Percentiles rank a stretch among this genome's conserved stretches.
These are phyloP conservation scores for Phyto melanocephala DNA, from an alignment of 2,888 invertebrate species.

Conservation along the genomic window DNA sequence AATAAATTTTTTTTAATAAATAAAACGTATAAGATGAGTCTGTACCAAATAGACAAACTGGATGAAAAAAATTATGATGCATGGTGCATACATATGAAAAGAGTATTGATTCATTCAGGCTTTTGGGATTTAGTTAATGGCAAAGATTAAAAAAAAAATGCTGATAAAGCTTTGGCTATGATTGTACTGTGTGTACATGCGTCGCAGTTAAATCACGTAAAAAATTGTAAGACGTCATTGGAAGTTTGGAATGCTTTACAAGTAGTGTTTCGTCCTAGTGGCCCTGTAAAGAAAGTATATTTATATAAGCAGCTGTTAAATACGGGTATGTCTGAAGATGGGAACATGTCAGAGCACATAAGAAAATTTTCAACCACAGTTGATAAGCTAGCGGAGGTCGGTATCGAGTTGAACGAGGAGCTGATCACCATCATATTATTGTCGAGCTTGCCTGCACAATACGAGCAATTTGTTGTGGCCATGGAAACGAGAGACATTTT, in stretches of 20 bases:
- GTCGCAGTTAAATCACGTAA: conserved; percentile 46
- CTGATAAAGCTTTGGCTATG: conserved; percentile 37
- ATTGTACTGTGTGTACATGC: conserved; percentile 42
- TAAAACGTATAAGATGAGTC: not conserved
- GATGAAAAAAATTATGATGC: conserved; percentile 30
- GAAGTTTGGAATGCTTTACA: conserved; percentile 50
- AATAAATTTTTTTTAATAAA: too few species aligned
- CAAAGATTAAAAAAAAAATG: not conserved
- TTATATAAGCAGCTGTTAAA: conserved; percentile 50
- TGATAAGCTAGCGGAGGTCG: conserved; percentile 29
- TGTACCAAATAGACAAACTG: conserved; percentile 35
- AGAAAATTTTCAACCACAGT: conserved; percentile 10
- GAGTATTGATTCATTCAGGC: conserved; percentile 14
- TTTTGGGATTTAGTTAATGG: conserved; percentile 2
- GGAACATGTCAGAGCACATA: conserved; percentile 8
- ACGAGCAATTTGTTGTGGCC: conserved; percentile 54
- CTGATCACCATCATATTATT: conserved; percentile 38
- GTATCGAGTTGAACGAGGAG: conserved; percentile 7
- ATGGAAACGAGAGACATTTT: conserved; percentile 50
- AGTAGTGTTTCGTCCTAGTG: conserved; percentile 49
- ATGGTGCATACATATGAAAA: conserved; percentile 15
- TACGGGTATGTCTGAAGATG: conserved; percentile 25
- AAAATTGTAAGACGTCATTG: conserved; percentile 52
- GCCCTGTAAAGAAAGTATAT: conserved; percentile 44
- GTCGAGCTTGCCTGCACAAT: conserved; percentile 47